These are phyloP conservation scores for Mya arenaria DNA, from an alignment of 1,140 invertebrate species.

Conservation along the genomic window DNA sequence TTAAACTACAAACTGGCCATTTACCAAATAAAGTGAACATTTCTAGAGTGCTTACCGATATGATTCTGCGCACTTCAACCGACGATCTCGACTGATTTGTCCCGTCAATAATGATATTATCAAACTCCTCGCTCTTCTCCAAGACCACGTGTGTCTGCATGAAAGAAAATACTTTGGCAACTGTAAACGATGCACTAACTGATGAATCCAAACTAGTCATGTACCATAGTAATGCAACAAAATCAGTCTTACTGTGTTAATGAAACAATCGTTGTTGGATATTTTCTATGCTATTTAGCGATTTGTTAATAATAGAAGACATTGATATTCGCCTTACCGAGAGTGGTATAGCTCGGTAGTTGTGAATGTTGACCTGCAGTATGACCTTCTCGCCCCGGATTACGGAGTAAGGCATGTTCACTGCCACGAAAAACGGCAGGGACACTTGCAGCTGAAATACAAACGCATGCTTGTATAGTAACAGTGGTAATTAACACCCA, in stretches of 20 bases:
- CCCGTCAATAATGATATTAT: constrained; percentile 7
- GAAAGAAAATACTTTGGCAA: too few relatives aligned
- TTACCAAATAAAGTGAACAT: background rate
- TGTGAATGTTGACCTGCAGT: constrained; percentile 95
- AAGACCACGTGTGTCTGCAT: constrained; percentile 24
- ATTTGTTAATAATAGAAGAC: too few relatives aligned
- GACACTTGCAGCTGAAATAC: constrained; percentile 90
- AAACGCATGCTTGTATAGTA: too few relatives aligned
- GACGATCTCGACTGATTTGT: background rate
- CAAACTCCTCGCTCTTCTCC: constrained; percentile 2
- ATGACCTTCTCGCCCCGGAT: constrained; percentile 95
- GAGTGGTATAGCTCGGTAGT: constrained; percentile 86
- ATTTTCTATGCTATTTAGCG: too few relatives aligned
- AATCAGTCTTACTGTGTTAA: too few relatives aligned
- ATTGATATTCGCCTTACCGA: too few relatives aligned
- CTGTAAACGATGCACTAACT: too few relatives aligned
- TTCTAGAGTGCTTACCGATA: background rate
- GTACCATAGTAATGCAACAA: too few relatives aligned
- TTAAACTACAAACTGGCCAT: too few relatives aligned
- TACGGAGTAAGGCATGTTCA: constrained; percentile 94
- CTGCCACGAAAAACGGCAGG: constrained; percentile 92
- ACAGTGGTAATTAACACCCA: too few relatives aligned
- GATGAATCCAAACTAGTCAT: too few relatives aligned
- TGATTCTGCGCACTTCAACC: background rate
- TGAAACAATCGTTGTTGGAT: too few relatives aligned